Evolutionary conservation across 2,797 vertebrate genomes (phyloP), one percentile per base, ranked within the genome.

Genomic region (Perdix hodgsoniae): DNA sequence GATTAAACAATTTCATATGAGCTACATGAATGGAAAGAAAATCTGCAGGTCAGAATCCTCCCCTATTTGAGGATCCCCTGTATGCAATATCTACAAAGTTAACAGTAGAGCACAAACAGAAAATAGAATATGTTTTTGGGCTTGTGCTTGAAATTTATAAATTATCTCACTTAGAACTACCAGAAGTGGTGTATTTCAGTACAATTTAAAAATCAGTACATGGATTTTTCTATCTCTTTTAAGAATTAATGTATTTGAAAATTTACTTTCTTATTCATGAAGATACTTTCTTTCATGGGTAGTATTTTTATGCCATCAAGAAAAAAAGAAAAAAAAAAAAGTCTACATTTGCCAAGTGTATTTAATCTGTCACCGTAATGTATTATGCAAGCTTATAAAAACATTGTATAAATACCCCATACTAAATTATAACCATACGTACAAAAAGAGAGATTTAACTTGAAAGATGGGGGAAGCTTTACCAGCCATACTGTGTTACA

Each of bases 401-500:
- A 27, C 17, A 73, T 26, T 37, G 13, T 29, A 49, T 45, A 76
- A 82, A 71, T 69, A 61, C 4, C 6, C 24, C 63, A 47, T 35
- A 0, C 4, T 59, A 1, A 81, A 84, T 60, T 81, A 71, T 44
- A 63, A 33, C n/a, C 26, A 47, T 52, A 54, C 12, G 18, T n/a
- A 57, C 79, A 67, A 57, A 88, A 60, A 80, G 52, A 77, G 31
- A 56, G 9, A 54, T n/a, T 80, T 50, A 74, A 80, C 45, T 64
- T 87, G 61, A 69, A 93, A 88, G 52, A 89, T 59, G 40, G 72
- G 37, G 88, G 37, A 90, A 79, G 10, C 23, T 54, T 81, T 77
- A 71, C 9, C 63, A n/a, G 4, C 22, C 74, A 17, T 63, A 64
- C 9, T 17, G 19, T 56, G 12, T 52, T 70, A 79, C 42, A 39